Evolutionary conservation across 2,888 invertebrate genomes (phyloP).

Genomic region (Andrena praecox): DNA sequence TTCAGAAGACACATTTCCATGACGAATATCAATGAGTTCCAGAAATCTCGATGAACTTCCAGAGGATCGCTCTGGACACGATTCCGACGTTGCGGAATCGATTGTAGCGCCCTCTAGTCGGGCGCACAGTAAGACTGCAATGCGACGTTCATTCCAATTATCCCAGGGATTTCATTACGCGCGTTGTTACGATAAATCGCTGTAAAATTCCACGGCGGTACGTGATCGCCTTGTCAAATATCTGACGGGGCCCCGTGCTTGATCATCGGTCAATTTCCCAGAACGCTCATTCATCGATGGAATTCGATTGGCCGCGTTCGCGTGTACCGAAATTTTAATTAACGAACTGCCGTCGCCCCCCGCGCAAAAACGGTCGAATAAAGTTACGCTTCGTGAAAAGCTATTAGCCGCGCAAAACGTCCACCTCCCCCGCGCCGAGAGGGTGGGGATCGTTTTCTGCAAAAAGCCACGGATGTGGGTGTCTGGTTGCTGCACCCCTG

Average conservation of each 20-base stretch:
- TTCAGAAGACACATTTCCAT: not conserved
- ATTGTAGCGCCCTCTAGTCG: not conserved
- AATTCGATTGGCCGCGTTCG: conserved; percentile 73
- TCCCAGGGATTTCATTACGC: conserved; percentile 32
- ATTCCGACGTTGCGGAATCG: not conserved
- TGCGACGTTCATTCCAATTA: conserved; percentile 29
- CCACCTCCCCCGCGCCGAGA: conserved; percentile 23
- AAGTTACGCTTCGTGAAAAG: conserved; percentile 77
- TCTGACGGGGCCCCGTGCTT: conserved; percentile 43
- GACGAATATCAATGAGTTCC: not conserved
- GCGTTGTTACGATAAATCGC: conserved; percentile 45
- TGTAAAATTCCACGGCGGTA: conserved; percentile 35
- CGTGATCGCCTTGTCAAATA: conserved; percentile 58
- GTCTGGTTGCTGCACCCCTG: conserved; percentile 24
- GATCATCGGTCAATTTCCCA: conserved; percentile 69
- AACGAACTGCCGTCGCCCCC: conserved; percentile 74
- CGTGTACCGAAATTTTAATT: conserved; percentile 79
- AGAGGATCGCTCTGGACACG: not conserved
- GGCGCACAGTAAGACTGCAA: not conserved
- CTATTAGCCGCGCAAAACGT: conserved; percentile 73
- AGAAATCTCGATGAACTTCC: not conserved
- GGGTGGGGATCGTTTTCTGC: conserved; percentile 68
- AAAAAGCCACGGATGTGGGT: conserved; percentile 67
- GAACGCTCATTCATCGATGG: conserved; percentile 71
- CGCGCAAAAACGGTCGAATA: conserved; percentile 73